phyloP scores from a whole-genome alignment of 2,888 invertebrate genomes.

The Monochamus alternatus region DNA sequence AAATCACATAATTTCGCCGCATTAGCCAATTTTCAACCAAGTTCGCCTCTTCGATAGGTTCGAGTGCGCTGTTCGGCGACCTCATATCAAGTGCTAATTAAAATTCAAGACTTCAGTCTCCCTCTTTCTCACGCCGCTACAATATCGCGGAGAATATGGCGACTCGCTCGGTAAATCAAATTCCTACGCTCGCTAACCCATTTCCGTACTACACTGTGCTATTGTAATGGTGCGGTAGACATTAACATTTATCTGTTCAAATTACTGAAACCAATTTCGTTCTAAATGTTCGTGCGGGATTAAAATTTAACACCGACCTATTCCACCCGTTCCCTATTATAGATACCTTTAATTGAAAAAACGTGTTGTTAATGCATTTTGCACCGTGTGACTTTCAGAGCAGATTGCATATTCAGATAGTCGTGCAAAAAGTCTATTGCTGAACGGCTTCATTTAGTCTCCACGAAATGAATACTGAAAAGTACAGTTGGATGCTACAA shows the following conservation, averaged over 20 bases:
- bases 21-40: conserved; percentile 37
- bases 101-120: conserved; percentile 64
- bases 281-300: conserved; percentile 57
- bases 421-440: too few species aligned
- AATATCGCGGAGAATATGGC: conserved; percentile 62
- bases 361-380: conserved; percentile 33
- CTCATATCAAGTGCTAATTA: conserved; percentile 65
- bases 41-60: conserved; percentile 38
- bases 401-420: neutral
- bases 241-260: conserved; percentile 58
- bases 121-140: conserved; percentile 50
- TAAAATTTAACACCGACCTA: conserved; percentile 58
- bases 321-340: conserved; percentile 36
- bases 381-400: conserved; percentile 21
- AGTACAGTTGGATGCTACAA: too few species aligned
- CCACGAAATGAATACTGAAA: too few species aligned
- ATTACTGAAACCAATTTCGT: conserved; percentile 62
- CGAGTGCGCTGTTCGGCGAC: conserved; percentile 36
- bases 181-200: conserved; percentile 64
- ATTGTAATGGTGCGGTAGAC: conserved; percentile 44
- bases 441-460: too few species aligned
- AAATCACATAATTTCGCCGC: conserved; percentile 42
- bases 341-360: conserved; percentile 47
- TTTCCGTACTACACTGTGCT: conserved; percentile 53
- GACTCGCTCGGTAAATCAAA: conserved; percentile 66